These are phyloP conservation scores for Botia almorhae DNA, from an alignment of 2,797 vertebrate species.

Conservation along the genomic window DNA sequence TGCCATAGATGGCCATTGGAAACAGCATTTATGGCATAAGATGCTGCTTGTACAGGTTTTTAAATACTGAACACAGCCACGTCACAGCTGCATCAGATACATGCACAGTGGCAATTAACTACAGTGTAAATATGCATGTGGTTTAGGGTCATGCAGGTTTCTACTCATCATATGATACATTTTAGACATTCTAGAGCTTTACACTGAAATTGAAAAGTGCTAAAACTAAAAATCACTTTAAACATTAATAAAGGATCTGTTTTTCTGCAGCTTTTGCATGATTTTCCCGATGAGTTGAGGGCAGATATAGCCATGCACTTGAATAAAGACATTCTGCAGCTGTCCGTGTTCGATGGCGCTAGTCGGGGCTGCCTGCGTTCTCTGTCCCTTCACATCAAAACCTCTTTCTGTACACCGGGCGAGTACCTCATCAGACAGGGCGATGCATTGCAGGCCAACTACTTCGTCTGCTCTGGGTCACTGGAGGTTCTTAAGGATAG, in stretches of 20 bases:
- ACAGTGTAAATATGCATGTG: too few species aligned
- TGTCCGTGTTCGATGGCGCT: constrained; percentile 90
- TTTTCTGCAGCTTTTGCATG: constrained; percentile 86
- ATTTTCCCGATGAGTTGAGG: constrained; percentile 95
- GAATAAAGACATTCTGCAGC: constrained; percentile 97
- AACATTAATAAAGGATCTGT: neutral
- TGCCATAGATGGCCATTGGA: too few species aligned
- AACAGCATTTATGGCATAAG: too few species aligned
- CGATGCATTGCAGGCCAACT: constrained; percentile 91
- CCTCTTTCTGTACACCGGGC: constrained; percentile 93
- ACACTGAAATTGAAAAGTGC: too few species aligned
- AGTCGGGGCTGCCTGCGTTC: constrained; percentile 94
- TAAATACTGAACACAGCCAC: too few species aligned
- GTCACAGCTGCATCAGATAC: too few species aligned
- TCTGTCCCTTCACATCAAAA: constrained; percentile 95
- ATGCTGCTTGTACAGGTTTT: too few species aligned
- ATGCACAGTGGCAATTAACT: too few species aligned
- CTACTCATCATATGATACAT: too few species aligned
- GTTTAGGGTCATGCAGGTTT: too few species aligned
- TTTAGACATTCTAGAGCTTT: too few species aligned
- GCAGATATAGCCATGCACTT: constrained; percentile 98
- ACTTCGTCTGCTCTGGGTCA: constrained; percentile 95
- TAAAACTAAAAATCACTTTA: too few species aligned
- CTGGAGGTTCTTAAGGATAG: constrained; percentile 92
- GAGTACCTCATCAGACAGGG: constrained; percentile 95